Base-by-base conservation (phyloP, 2,113 vertebrate genomes). In the Camarhynchus parvulus region DNA sequence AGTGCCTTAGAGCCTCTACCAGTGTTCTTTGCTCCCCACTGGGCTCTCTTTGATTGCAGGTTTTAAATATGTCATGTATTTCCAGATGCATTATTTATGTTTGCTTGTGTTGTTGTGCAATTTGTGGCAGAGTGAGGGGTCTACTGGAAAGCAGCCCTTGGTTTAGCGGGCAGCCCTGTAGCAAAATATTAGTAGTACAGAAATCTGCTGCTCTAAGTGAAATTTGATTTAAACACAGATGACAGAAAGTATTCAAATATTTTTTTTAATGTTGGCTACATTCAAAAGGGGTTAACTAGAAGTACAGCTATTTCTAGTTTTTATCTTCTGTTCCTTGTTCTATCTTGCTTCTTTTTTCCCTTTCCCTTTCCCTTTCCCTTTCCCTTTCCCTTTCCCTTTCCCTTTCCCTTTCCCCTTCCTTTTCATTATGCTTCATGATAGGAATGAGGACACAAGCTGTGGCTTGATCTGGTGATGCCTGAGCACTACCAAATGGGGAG, bases 161-260 rank as follows among this genome's bases (percentile, higher is more conserved):
- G 81, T 93, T 97, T 96, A 92, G 96, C 66, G 81, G 88, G 77
- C 69, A 83, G 55, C 70, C 64, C 55, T 91, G 90, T 46, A 96
- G 95, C 53, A 96, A 97, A 97, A 90, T 97, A 97, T 97, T 94
- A 98, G 95, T 90, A 95, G 95, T 93, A 94, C 67, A 93, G 91
- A 97, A 97, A 94, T 96, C 91, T 86, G 76, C 93, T 93, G 78
- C 74, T 91, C 63, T 30, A 9, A 84, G 94, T 91, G 89, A 94
- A 87, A 95, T 97, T 80, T 96, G 82, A 92, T 94, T 96, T 91
- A 86, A 87, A 67, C 56, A 63, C 42, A 74, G 47, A 81, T 46
- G 70, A 83, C 89, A 97, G 67, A 94, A 91, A 95, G 50, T 61
- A 94, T 86, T 82, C 13, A 89, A 85, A 69, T 79, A 70, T 74